Evolutionary conservation across 2,888 invertebrate genomes (phyloP).

Genomic region (Halictus quadricinctus): DNA sequence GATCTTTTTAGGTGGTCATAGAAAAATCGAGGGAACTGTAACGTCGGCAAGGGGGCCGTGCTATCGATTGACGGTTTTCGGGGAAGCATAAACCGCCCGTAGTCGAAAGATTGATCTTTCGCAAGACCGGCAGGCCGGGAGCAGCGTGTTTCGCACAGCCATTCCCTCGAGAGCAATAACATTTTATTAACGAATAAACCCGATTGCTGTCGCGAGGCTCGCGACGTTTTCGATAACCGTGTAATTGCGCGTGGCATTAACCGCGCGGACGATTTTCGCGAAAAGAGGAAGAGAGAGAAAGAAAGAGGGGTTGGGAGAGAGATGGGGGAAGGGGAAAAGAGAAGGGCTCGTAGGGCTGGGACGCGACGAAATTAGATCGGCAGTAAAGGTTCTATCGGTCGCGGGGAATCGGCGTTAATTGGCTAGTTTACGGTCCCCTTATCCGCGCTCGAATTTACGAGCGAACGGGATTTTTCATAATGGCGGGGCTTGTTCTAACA

Average conservation of each 20-base stretch:
- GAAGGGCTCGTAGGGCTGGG: background rate
- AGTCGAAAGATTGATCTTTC: constrained; percentile 18
- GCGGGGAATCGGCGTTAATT: constrained; percentile 34
- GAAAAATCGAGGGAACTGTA: background rate
- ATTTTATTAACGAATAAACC: constrained; percentile 32
- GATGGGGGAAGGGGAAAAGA: background rate
- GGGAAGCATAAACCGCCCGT: background rate
- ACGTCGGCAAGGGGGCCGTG: background rate
- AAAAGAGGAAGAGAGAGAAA: background rate
- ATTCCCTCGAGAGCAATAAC: constrained; percentile 15
- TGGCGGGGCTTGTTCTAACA: constrained; percentile 9
- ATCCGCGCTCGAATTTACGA: constrained; percentile 14
- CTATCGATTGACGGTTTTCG: constrained; percentile 15
- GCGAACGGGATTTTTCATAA: constrained; percentile 8
- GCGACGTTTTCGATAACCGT: constrained; percentile 12
- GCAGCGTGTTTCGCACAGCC: background rate
- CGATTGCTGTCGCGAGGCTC: constrained; percentile 15
- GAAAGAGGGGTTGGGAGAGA: background rate
- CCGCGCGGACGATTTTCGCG: constrained; percentile 6
- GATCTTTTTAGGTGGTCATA: background rate
- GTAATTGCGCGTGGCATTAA: constrained; percentile 9
- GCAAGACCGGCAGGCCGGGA: background rate
- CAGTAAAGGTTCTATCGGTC: constrained; percentile 40
- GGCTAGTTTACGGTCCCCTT: constrained; percentile 32
- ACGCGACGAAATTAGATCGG: constrained; percentile 33